Conservation (phyloP, 2,888 invertebrate species). For the Andricus quercusramuli region DNA sequence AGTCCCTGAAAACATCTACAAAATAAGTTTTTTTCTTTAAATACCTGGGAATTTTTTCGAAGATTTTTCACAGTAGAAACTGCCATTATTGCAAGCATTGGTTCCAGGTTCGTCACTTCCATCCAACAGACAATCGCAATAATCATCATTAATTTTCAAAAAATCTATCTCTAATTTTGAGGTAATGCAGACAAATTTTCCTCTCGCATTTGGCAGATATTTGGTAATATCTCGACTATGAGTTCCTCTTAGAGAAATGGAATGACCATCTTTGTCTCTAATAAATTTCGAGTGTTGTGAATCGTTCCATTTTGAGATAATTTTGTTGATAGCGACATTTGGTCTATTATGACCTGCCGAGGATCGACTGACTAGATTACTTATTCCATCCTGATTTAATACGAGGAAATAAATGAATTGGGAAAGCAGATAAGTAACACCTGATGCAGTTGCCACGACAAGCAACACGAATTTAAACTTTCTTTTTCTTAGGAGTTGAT, state of each 20-base stretch:
- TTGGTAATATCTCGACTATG: slow-evolving; percentile 76
- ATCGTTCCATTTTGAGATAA: slow-evolving; percentile 59
- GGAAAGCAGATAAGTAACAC: slow-evolving; percentile 1
- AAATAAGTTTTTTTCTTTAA: slow-evolving; percentile 19
- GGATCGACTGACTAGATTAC: slow-evolving; percentile 18
- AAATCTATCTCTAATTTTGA: slow-evolving; percentile 80
- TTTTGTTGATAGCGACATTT: slow-evolving; percentile 46
- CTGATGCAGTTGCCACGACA: background rate
- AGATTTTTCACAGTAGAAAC: slow-evolving; percentile 86
- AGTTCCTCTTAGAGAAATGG: slow-evolving; percentile 73
- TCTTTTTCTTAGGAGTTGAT: background rate
- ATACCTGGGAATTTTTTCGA: slow-evolving; percentile 55
- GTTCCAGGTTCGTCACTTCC: slow-evolving; percentile 92
- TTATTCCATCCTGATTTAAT: background rate
- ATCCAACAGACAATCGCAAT: slow-evolving; percentile 90
- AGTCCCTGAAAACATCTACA: background rate
- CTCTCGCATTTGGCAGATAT: slow-evolving; percentile 78
- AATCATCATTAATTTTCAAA: slow-evolving; percentile 88
- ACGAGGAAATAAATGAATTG: slow-evolving; percentile 18
- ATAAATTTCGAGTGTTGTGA: slow-evolving; percentile 61
- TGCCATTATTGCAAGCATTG: slow-evolving; percentile 91
- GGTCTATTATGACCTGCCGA: slow-evolving; percentile 47
- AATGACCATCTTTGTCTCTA: slow-evolving; percentile 58
- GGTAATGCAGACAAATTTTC: slow-evolving; percentile 79
- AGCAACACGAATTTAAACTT: background rate